A percentile compares a stretch with the other conserved stretches of the same genome.
phyloP scores from a whole-genome alignment of 2,888 invertebrate species.

The Esperia sulphurella region DNA sequence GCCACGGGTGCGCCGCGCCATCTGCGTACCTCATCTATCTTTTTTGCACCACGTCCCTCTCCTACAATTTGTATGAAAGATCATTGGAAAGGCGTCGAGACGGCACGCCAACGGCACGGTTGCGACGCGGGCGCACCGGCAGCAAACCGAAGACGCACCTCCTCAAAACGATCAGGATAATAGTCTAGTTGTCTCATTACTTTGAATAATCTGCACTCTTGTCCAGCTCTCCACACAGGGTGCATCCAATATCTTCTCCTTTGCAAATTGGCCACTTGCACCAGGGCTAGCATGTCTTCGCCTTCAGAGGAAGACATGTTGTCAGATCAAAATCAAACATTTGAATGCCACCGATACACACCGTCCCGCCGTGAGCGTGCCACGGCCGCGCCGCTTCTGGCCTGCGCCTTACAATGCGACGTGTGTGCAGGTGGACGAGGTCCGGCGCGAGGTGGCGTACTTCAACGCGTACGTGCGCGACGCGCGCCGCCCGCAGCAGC shows the following conservation, averaged over 20 bases:
- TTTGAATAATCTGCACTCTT: too few species aligned
- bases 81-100: constrained; percentile 1
- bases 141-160: background rate
- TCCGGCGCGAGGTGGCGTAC: constrained; percentile 96
- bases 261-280: too few species aligned
- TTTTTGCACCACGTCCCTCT: constrained; percentile 2
- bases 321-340: background rate
- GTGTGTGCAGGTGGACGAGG: constrained; percentile 91
- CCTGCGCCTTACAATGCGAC: too few species aligned
- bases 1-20: background rate
- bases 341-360: background rate
- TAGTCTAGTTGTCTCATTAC: too few species aligned
- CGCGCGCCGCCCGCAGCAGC: constrained; percentile 95
- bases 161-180: too few species aligned
- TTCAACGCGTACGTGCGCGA: constrained; percentile 98
- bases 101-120: background rate
- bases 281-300: background rate
- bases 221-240: too few species aligned
- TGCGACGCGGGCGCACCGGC: background rate
- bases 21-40: constrained; percentile 3
- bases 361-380: background rate
- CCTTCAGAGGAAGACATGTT: background rate
- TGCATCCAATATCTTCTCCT: too few species aligned
- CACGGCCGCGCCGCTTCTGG: background rate
- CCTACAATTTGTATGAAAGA: constrained; percentile 3